phyloP scores from a whole-genome alignment of 2,113 vertebrate species.

The Noturus placidus region DNA sequence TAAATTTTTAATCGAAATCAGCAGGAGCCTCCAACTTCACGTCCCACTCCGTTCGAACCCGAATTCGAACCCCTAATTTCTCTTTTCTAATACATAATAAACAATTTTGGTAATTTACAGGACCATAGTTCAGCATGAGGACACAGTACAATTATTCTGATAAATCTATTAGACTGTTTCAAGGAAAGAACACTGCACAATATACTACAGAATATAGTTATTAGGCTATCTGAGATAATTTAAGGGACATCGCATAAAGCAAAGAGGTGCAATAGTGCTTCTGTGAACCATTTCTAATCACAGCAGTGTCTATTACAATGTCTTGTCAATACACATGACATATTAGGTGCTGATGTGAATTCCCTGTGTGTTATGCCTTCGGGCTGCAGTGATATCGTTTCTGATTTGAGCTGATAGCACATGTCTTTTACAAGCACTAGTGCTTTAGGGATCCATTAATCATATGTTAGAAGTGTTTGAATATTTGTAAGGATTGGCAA shows the following conservation, averaged over 20 bases:
- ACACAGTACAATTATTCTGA: not conserved
- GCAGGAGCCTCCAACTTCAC: no score
- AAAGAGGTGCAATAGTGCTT: not conserved
- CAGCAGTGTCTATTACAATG: not conserved
- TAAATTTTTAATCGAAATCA: no score
- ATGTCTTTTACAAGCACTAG: not conserved
- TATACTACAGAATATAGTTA: constrained; percentile 7
- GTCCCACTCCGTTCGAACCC: no score
- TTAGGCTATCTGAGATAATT: constrained; percentile 14
- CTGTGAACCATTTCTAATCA: not conserved
- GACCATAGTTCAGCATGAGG: not conserved
- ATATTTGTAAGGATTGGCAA: not conserved
- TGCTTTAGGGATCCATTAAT: not conserved
- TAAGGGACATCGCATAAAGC: not conserved
- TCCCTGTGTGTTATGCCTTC: not conserved
- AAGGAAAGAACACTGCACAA: not conserved
- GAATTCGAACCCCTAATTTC: no score
- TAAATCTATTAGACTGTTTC: not conserved
- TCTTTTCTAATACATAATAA: not conserved
- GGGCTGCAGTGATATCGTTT: not conserved
- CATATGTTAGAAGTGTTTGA: not conserved
- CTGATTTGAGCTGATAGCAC: not conserved
- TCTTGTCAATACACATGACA: not conserved
- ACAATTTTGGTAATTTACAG: not conserved
- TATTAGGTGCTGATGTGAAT: not conserved